phyloP scores from a whole-genome alignment of 2,797 vertebrate species.

The Spheniscus humboldti region DNA sequence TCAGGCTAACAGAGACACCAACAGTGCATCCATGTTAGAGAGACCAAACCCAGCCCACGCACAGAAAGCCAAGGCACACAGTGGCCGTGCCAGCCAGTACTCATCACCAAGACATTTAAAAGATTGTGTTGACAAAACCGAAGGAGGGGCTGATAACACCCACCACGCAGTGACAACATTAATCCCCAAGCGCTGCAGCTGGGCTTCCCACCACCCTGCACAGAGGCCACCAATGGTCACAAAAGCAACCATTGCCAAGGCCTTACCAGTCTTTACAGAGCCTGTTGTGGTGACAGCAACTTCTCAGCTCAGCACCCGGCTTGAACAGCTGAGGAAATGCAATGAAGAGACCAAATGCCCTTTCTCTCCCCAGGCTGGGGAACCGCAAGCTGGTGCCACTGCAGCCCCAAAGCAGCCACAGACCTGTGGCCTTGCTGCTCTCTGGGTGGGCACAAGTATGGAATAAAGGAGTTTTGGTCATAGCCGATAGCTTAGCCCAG shows the following conservation, averaged over 20 bases:
- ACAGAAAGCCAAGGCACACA: not conserved
- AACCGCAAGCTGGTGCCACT: not conserved
- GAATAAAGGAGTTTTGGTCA: not conserved
- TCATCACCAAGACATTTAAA: not conserved
- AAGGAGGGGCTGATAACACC: conserved; percentile 8
- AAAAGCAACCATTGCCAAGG: not conserved
- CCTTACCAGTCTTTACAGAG: not conserved
- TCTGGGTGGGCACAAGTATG: not conserved
- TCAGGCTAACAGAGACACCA: not conserved
- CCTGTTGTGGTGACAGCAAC: not conserved
- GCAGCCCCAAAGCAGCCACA: not conserved
- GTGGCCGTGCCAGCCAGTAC: not conserved
- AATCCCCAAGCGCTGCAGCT: not conserved
- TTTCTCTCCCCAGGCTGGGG: not conserved
- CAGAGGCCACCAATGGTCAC: not conserved
- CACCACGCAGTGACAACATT: not conserved
- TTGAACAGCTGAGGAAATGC: not conserved
- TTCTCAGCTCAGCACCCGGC: not conserved
- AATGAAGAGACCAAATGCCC: not conserved
- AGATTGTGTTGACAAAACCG: not conserved
- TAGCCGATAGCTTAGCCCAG: not conserved
- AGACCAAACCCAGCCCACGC: not conserved
- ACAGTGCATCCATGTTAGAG: not conserved
- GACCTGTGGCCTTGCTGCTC: not conserved
- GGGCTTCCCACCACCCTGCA: not conserved